These are phyloP conservation scores for Eupithecia pulchellata DNA, from an alignment of 2,888 invertebrate genomes.

Conservation along the genomic window DNA sequence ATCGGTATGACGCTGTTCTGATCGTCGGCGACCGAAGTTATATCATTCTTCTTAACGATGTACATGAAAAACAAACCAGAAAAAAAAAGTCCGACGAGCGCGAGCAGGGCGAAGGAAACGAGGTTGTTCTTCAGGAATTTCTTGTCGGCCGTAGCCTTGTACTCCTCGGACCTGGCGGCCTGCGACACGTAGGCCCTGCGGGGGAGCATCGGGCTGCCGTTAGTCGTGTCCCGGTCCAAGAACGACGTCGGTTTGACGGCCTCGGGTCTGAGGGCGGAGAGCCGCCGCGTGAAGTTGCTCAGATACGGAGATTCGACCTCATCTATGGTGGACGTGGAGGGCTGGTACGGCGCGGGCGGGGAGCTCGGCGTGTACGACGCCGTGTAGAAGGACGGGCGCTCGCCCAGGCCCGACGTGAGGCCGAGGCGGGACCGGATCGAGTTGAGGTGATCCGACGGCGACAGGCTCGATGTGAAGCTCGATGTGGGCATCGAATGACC, in stretches of 20 bases:
- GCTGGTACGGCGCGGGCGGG: slow-evolving; percentile 68
- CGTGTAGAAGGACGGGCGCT: slow-evolving; percentile 67
- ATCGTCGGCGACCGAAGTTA: slow-evolving; percentile 81
- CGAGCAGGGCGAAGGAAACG: slow-evolving; percentile 87
- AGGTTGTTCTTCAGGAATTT: slow-evolving; percentile 86
- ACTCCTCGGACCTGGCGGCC: slow-evolving; percentile 73
- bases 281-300: slow-evolving; percentile 88
- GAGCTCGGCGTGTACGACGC: slow-evolving; percentile 67
- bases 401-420: slow-evolving; percentile 73
- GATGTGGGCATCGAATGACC: slow-evolving; percentile 54
- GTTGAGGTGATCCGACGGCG: slow-evolving; percentile 83
- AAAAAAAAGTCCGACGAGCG: slow-evolving; percentile 87
- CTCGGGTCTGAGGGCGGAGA: slow-evolving; percentile 81
- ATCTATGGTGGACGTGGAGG: slow-evolving; percentile 73
- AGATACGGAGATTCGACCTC: slow-evolving; percentile 88
- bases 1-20: slow-evolving; percentile 85
- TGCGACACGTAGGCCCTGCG: slow-evolving; percentile 75
- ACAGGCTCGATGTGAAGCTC: slow-evolving; percentile 66
- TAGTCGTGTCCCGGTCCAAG: slow-evolving; percentile 71
- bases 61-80: slow-evolving; percentile 88
- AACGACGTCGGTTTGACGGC: slow-evolving; percentile 59
- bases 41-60: slow-evolving; percentile 87
- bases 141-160: slow-evolving; percentile 74
- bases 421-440: slow-evolving; percentile 86
- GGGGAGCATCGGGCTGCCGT: slow-evolving; percentile 69